Evolutionary conservation across 1,140 invertebrate genomes (phyloP), one percentile per base, ranked within the genome.

Genomic region (Zaprionus taronus): DNA sequence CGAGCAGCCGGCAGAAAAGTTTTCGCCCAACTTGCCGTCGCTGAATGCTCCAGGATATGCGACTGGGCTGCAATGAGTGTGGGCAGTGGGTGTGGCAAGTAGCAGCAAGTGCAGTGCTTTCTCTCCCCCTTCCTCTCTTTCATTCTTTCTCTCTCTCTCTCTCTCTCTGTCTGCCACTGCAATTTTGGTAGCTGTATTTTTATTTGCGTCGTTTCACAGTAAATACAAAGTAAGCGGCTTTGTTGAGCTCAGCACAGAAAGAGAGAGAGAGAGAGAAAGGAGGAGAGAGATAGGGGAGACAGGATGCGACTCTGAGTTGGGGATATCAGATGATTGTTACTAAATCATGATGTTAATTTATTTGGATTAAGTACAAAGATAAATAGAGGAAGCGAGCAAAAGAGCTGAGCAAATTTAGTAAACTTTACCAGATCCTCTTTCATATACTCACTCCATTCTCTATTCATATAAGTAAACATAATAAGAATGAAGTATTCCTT

Each of bases 1-100:
- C n/a, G 49, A 72, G 81, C 78, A 84, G 55, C 55, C 78, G 66
- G 73, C 65, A 81, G 58, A 70, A 58, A 67, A 83, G 22, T 73
- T 77, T 77, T 77, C 57, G 51, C 75, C 71, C 63, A 72, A 77
- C 69, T 60, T 66, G 62, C 58, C 49, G 44, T 41, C 71, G 53
- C 62, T 68, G 64, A 41, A 28, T 61, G 47, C 57, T 60, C 57
- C 36, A 36, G 34, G 41, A 69, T 47, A 60, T 70, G 57, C 26
- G 26, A 57, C 31, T 58, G 36, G 38, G 34, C 41, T 60, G 55
- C 53, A 22, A 20, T 31, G 34, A 12, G 36, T 2, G 26, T 15
- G 14, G 41, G 11, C 31, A 9, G 31, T 20, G n/a, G 41, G 14
- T 14, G 14, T 49, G 44, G 44, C 12, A 20, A 17, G n/a, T 15